Percentiles rank a stretch among this genome's conserved stretches.
Evolutionary conservation across 2,113 vertebrate species (phyloP).

Genomic region (Scytalopus superciliaris): DNA sequence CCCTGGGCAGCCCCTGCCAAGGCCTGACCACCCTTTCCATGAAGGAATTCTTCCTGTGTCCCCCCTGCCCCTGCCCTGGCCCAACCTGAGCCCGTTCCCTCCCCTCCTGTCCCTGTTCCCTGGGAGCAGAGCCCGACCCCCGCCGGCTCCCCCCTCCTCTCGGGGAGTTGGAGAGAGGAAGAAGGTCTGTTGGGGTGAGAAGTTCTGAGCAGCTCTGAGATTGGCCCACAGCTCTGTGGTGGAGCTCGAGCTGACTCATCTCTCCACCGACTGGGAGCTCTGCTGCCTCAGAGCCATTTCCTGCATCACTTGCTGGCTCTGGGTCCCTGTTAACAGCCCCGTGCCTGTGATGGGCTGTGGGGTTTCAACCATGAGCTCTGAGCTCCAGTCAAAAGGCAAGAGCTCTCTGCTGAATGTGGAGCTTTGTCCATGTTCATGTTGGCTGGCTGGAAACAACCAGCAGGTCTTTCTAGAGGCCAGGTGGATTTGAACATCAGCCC

Average conservation of each 20-base stretch:
- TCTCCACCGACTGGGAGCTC: fast-evolving
- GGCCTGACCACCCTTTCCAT: fast-evolving
- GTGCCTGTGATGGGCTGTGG: fast-evolving
- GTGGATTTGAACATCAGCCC: background rate
- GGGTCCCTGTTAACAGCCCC: background rate
- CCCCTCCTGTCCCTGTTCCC: background rate
- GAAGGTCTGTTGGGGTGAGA: fast-evolving
- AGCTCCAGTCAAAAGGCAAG: fast-evolving
- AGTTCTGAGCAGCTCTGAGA: background rate
- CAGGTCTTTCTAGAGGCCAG: background rate
- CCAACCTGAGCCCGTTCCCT: background rate
- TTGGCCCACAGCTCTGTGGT: background rate
- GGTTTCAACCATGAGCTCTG: background rate
- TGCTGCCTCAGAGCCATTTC: fast-evolving
- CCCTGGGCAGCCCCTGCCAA: background rate
- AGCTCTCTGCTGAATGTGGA: fast-evolving
- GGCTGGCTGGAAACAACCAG: background rate
- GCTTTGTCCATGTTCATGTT: background rate
- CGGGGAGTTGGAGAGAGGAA: fast-evolving
- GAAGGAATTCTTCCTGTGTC: background rate
- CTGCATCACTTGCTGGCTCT: background rate
- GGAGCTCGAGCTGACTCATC: background rate
- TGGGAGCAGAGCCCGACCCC: background rate
- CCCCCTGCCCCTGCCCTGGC: fast-evolving
- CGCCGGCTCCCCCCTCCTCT: background rate